A percentile compares a stretch with the other conserved stretches of the same genome.
Evolutionary conservation across 1,140 invertebrate species (phyloP).

Genomic region (Aphis craccivora): DNA sequence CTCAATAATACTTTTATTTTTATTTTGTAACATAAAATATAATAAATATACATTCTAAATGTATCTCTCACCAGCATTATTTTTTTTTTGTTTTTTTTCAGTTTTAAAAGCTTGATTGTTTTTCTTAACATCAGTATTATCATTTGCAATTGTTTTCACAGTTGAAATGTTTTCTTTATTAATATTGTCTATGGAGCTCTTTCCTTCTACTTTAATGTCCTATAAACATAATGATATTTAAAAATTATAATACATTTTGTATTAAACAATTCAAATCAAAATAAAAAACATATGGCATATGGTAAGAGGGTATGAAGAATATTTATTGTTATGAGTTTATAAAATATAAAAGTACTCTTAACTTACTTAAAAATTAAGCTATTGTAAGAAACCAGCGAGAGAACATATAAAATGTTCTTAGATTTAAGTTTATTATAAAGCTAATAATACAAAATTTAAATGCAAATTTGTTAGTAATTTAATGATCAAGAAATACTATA

Average conservation of each 20-base stretch:
- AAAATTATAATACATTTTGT: not conserved
- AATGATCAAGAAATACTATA: too few relatives aligned
- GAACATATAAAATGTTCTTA: too few relatives aligned
- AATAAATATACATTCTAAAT: not conserved
- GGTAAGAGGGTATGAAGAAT: not conserved
- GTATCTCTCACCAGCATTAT: conserved; percentile 8
- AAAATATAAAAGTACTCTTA: too few relatives aligned
- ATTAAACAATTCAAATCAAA: not conserved
- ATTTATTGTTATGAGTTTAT: not conserved
- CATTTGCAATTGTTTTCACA: conserved; percentile 2
- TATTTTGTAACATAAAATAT: not conserved
- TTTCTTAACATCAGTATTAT: conserved; percentile 19
- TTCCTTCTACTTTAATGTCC: not conserved
- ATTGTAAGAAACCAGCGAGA: too few relatives aligned
- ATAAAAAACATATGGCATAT: not conserved
- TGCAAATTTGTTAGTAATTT: too few relatives aligned
- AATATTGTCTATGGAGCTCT: not conserved
- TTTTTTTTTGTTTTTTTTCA: conserved; percentile 50
- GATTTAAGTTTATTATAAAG: too few relatives aligned
- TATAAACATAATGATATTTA: not conserved
- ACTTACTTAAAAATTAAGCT: too few relatives aligned
- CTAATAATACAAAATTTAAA: too few relatives aligned
- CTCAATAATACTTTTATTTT: not conserved
- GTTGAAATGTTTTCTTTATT: not conserved
- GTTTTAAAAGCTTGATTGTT: not conserved